phyloP scores from a whole-genome alignment of 1,140 invertebrate genomes.

The Ruditapes philippinarum region DNA sequence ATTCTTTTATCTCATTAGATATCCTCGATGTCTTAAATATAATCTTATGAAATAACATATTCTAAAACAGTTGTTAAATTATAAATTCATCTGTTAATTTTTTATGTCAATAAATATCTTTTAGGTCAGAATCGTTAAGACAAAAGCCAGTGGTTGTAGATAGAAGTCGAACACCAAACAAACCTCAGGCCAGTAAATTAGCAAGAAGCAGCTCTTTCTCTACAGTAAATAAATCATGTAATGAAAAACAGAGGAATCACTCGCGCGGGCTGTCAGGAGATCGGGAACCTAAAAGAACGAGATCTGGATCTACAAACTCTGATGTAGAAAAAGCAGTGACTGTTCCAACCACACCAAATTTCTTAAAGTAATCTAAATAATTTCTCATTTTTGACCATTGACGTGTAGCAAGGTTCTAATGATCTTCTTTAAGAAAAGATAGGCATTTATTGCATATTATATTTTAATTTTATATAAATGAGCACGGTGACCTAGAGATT shows the following conservation, averaged over 20 bases:
- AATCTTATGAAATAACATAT: too few species aligned
- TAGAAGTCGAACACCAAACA: background rate
- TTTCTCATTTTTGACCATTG: too few species aligned
- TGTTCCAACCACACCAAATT: conserved; percentile 74
- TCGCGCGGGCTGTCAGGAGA: conserved; percentile 44
- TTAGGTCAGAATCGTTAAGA: conserved; percentile 49
- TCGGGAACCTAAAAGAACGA: background rate
- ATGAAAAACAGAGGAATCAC: conserved; percentile 7
- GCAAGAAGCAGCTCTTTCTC: conserved; percentile 49
- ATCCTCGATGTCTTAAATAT: too few species aligned
- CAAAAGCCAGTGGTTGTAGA: background rate
- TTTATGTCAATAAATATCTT: too few species aligned
- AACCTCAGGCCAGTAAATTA: background rate
- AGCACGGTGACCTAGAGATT: too few species aligned
- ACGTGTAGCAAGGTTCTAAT: too few species aligned
- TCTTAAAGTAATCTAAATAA: conserved; percentile 81
- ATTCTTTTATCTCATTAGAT: too few species aligned
- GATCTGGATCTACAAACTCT: conserved; percentile 17
- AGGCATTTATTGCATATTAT: too few species aligned
- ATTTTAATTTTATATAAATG: too few species aligned
- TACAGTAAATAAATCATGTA: background rate
- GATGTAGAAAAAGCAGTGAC: conserved; percentile 66
- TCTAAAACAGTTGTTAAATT: too few species aligned
- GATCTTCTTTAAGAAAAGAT: too few species aligned
- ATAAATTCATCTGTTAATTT: too few species aligned